Evolutionary conservation across 2,113 vertebrate genomes (phyloP), one percentile per base, ranked within the genome.

Genomic region (Ariopsis seemanni): DNA sequence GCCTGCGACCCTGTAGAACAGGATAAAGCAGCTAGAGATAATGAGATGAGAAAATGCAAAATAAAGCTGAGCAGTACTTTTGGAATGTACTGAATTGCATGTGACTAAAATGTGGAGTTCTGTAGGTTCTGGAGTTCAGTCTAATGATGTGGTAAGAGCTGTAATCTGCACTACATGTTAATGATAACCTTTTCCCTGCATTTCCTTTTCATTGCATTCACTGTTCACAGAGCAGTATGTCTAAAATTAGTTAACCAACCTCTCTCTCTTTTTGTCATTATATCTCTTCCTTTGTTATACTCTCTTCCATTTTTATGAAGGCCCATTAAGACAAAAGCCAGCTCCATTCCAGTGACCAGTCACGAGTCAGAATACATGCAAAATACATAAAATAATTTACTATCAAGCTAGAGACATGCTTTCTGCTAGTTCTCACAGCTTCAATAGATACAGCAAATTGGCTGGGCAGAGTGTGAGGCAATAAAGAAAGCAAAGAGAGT

Each of bases 121-220:
- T 85, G 42, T 75, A 77, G 34, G 42, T 42, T 42, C 42, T 42
- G 42, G 42, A 42, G 42, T 42, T 42, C 42, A 22, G 71, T 34
- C 57, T 79, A 67, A 84, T 78, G 60, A 63, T 27, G n/a, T 8
- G 67, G 34, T 82, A 34, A 53, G 52, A 74, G 84, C 71, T 85
- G 22, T 77, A 85, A 85, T 85, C 69, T 74, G 75, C 30, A 62
- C n/a, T 75, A 34, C 30, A 85, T 63, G 42, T 87, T 82, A 80
- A 83, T 83, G 72, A 75, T 77, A 77, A 85, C 18, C 84, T 58
- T 75, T 85, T 77, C 20, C 25, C 57, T 18, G 58, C 84, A 85
- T 52, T 77, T 85, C 57, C 71, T 77, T 25, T 42, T 72, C 12
- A 77, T 34, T 57, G 58, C 27, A 74, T 27, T 84, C 52, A 1